These are phyloP conservation scores for Scomber colias DNA, from an alignment of 2,113 vertebrate genomes.

Conservation along the genomic window DNA sequence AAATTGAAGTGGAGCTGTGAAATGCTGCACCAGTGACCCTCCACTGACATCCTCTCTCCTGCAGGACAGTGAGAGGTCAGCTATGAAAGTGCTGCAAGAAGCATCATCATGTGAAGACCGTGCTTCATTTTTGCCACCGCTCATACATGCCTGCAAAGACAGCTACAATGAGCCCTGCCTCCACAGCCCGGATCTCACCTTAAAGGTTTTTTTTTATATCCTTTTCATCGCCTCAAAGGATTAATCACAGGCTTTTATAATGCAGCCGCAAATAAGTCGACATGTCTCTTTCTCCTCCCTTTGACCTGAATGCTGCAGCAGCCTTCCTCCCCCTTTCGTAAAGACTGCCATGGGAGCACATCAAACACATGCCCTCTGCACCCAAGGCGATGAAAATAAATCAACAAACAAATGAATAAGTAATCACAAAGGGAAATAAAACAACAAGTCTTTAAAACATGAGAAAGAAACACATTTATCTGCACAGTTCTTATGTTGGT, in stretches of 20 bases:
- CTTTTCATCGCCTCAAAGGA: slow-evolving; percentile 42
- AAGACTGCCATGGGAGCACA: slow-evolving; percentile 68
- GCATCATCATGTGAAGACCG: slow-evolving; percentile 6
- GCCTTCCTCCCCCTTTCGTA: slow-evolving; percentile 53
- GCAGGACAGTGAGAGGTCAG: slow-evolving; percentile 32
- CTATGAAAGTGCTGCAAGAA: slow-evolving; percentile 6
- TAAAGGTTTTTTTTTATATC: slow-evolving; percentile 3
- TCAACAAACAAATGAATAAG: slow-evolving; percentile 83
- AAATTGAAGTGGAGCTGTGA: neutral
- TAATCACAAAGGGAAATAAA: slow-evolving; percentile 58
- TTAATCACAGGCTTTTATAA: slow-evolving; percentile 67
- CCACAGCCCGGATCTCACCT: slow-evolving; percentile 23
- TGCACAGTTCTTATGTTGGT: slow-evolving; percentile 30
- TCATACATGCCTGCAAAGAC: slow-evolving; percentile 7
- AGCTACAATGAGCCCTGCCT: slow-evolving; percentile 6
- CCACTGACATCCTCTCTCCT: slow-evolving; percentile 29
- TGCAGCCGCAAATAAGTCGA: slow-evolving; percentile 50
- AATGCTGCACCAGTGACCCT: slow-evolving; percentile 21
- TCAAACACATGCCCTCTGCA: slow-evolving; percentile 78
- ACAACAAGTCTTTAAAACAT: slow-evolving; percentile 52
- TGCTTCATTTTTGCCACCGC: slow-evolving; percentile 8
- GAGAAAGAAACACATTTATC: slow-evolving; percentile 42
- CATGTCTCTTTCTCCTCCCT: slow-evolving; percentile 67
- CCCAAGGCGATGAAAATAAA: slow-evolving; percentile 75
- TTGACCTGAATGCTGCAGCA: slow-evolving; percentile 69